These are phyloP conservation scores for Apodemia mormo DNA, from an alignment of 2,888 invertebrate genomes.

Conservation along the genomic window DNA sequence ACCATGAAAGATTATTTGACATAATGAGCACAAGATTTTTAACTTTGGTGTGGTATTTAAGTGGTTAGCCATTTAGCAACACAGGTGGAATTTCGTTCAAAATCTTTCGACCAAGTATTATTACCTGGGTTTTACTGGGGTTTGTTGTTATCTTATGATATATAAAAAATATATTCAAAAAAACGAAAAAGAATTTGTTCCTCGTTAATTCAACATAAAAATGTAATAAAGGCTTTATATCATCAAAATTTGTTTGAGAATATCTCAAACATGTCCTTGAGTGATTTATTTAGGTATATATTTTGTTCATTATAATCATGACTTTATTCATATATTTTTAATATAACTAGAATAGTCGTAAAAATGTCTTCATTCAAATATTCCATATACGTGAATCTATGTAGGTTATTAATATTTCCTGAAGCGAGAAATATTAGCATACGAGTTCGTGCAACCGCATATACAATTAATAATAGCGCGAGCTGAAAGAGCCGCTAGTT, in stretches of 20 bases:
- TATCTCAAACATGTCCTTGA: too few relatives aligned
- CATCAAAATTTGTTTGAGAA: neutral
- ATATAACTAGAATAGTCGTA: neutral
- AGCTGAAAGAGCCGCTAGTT: neutral
- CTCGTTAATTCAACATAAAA: too few relatives aligned
- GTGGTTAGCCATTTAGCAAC: too few relatives aligned
- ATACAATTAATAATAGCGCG: neutral
- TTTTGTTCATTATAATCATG: neutral
- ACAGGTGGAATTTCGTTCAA: too few relatives aligned
- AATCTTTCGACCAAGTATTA: too few relatives aligned
- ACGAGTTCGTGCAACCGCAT: neutral
- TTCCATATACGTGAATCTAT: neutral
- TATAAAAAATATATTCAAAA: too few relatives aligned
- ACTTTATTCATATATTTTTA: neutral
- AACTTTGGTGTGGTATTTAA: too few relatives aligned
- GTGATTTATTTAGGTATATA: too few relatives aligned
- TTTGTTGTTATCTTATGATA: too few relatives aligned
- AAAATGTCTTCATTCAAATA: conserved; percentile 1
- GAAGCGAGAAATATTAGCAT: conserved; percentile 3
- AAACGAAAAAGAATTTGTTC: neutral
- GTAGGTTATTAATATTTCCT: neutral
- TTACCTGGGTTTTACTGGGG: too few relatives aligned
- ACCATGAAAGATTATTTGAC: too few relatives aligned
- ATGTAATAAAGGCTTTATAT: neutral
- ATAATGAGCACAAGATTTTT: too few relatives aligned